Conservation (phyloP, 2,113 vertebrate species). For the Zingel zingel region DNA sequence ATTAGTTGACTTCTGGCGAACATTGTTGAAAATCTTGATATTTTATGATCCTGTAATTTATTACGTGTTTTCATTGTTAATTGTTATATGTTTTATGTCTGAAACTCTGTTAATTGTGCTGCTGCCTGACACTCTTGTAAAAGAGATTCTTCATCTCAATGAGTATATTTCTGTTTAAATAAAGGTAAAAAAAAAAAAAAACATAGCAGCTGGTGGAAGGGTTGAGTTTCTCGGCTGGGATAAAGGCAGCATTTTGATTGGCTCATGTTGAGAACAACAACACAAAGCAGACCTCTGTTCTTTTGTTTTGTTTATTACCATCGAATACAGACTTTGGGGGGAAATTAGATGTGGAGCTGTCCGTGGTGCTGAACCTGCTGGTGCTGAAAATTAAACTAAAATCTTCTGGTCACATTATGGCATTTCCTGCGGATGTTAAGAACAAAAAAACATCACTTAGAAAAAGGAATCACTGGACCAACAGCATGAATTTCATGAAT, state of each 20-base stretch:
- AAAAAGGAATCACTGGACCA: slow-evolving; percentile 21
- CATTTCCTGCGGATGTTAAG: slow-evolving; percentile 7
- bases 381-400: slow-evolving; percentile 28
- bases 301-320: slow-evolving; percentile 32
- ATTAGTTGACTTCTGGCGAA: too few species aligned
- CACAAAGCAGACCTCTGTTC: background rate
- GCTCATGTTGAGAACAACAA: slow-evolving; percentile 46
- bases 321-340: background rate
- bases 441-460: background rate
- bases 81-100: too few species aligned
- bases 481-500: slow-evolving; percentile 34
- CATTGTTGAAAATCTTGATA: too few species aligned
- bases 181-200: background rate
- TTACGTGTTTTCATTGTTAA: too few species aligned
- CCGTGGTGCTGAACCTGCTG: slow-evolving; percentile 27
- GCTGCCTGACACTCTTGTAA: too few species aligned
- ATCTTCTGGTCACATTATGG: slow-evolving; percentile 6
- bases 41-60: too few species aligned
- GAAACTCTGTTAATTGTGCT: too few species aligned
- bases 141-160: too few species aligned
- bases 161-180: too few species aligned
- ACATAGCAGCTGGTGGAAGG: slow-evolving; percentile 22
- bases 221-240: slow-evolving; percentile 33
- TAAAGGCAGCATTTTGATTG: slow-evolving; percentile 55
- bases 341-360: slow-evolving; percentile 25